Evolutionary conservation across 2,888 invertebrate species (phyloP), one percentile per base, ranked within the genome.

Genomic region (Homarus gammarus): DNA sequence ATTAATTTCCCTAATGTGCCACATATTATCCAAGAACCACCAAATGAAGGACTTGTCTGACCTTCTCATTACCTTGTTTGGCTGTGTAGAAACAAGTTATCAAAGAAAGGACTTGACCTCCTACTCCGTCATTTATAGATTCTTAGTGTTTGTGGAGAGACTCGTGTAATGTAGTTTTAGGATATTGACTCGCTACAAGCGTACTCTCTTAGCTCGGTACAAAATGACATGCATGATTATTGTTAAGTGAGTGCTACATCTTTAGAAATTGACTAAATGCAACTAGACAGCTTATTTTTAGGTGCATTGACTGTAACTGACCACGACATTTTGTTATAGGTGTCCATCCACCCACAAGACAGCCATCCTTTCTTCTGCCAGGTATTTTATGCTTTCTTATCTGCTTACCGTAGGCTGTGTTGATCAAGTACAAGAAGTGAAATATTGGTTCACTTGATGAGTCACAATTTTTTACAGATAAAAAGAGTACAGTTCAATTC

Each of bases 261-360:
- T 81, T 33, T 22, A 31, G 75, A 81, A 3, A 22, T 6, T 38
- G 81, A 56, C 61, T n/a, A 1, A 40, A 81, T 83, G 38, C 5
- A 27, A 64, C 64, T 27, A 27, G 64, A 64, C 64, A 27, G 27
- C 27, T 64, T n/a, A n/a, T n/a, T n/a, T n/a, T n/a, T n/a, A n/a
- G n/a, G n/a, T n/a, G n/a, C n/a, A 27, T 27, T 64, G 64, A 64
- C 64, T 70, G 49, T 27, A 38, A 83, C 33, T 83, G 82, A 83
- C 82, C 33, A 36, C 44, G 82, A 83, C 68, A 83, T 83, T 83
- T 70, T 83, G 40, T 83, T 83, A 83, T 83, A 83, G 82, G 82
- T 83, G 27, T 83, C 64, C 40, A 40, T 31, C 82, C 68, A 83
- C 44, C 82, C 68, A 68, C 82, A 83, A 83, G 82, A 68, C 82